Evolutionary conservation across 2,113 vertebrate genomes (phyloP).

Genomic region (Morone chrysops): DNA sequence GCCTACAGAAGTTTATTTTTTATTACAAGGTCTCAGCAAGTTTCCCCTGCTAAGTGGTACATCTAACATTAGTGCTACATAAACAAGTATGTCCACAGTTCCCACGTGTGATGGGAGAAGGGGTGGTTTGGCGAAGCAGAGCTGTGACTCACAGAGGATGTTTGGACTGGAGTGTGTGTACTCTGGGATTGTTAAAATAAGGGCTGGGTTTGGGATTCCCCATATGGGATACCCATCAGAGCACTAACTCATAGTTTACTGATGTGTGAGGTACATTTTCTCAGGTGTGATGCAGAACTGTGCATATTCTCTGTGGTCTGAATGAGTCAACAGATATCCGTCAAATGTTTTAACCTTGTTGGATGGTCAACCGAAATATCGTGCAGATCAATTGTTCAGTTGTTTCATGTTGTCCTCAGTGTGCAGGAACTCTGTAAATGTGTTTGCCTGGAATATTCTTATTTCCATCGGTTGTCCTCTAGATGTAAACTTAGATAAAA

Average conservation of each 20-base stretch:
- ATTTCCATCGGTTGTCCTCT: not conserved
- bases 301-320: not conserved
- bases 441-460: not conserved
- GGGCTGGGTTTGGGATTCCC: slow-evolving; percentile 44
- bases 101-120: slow-evolving; percentile 45
- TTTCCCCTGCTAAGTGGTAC: not conserved
- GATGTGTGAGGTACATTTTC: not conserved
- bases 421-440: not conserved
- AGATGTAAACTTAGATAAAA: not conserved
- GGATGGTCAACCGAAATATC: not conserved
- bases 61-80: not conserved
- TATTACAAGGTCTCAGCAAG: not conserved
- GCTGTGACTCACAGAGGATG: slow-evolving; percentile 75
- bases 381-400: not conserved
- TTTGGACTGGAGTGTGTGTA: slow-evolving; percentile 69
- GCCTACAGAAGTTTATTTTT: not conserved
- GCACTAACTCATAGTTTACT: not conserved
- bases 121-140: slow-evolving; percentile 23
- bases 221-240: slow-evolving; percentile 39
- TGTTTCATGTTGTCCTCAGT: not conserved
- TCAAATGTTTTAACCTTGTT: not conserved
- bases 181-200: slow-evolving; percentile 60
- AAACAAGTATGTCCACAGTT: slow-evolving; percentile 35
- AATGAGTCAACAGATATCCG: not conserved
- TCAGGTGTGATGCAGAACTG: not conserved